phyloP scores from a whole-genome alignment of 2,797 vertebrate genomes.

The Gadopsis bispinosus region DNA sequence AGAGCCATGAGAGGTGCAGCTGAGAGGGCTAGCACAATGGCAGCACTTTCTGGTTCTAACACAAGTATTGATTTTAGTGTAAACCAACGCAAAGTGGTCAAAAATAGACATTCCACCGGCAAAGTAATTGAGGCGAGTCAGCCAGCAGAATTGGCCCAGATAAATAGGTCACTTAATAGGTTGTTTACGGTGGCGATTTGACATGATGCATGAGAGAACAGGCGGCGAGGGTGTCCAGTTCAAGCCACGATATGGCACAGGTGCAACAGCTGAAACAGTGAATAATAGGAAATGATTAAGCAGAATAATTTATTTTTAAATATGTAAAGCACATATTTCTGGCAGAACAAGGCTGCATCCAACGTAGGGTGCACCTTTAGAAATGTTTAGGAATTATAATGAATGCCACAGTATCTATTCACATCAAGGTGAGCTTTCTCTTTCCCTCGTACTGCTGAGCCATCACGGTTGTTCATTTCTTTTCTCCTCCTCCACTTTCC shows the following conservation, averaged over 20 bases:
- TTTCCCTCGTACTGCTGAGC: constrained; percentile 5
- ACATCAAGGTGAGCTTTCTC: constrained; percentile 21
- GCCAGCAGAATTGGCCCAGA: constrained; percentile 81
- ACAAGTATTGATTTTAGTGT: constrained; percentile 74
- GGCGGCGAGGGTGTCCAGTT: constrained; percentile 18
- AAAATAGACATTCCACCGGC: constrained; percentile 73
- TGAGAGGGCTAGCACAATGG: constrained; percentile 39
- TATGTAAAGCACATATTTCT: not conserved
- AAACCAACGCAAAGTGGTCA: constrained; percentile 73
- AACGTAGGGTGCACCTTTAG: not conserved
- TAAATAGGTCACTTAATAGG: constrained; percentile 88
- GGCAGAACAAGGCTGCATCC: not conserved
- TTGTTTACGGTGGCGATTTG: constrained; percentile 85
- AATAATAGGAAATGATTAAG: constrained; percentile 9
- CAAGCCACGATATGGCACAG: constrained; percentile 11
- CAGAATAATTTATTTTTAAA: constrained; percentile 32
- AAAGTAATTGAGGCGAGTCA: constrained; percentile 86
- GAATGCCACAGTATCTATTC: constrained; percentile 7
- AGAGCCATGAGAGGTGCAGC: constrained; percentile 25
- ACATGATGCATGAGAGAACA: constrained; percentile 82
- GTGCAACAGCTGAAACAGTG: constrained; percentile 37
- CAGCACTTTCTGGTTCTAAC: constrained; percentile 50
- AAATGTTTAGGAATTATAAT: constrained; percentile 23
- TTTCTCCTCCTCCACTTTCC: constrained; percentile 29
- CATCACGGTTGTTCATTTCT: constrained; percentile 18